Evolutionary conservation across 2,113 vertebrate genomes (phyloP).

Genomic region (Spea bombifrons): DNA sequence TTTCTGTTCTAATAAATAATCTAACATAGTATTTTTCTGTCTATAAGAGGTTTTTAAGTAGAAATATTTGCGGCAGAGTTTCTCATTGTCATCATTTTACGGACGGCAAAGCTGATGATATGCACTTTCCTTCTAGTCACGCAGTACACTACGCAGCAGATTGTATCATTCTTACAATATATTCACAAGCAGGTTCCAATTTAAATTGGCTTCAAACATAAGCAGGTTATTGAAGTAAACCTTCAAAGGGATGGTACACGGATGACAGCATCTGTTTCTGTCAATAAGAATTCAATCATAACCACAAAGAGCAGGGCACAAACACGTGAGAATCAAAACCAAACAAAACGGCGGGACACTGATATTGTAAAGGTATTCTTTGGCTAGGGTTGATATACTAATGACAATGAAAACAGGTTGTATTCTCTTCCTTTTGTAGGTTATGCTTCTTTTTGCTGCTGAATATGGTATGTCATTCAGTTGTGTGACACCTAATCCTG

Average conservation of each 20-base stretch:
- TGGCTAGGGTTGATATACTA: not conserved
- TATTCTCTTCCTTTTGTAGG: not conserved
- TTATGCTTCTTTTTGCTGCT: too few relatives aligned
- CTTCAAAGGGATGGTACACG: conserved; percentile 5
- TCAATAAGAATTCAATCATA: conserved; percentile 28
- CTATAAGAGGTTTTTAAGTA: too few relatives aligned
- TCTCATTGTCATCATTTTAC: too few relatives aligned
- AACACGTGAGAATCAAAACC: not conserved
- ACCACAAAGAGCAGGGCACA: not conserved
- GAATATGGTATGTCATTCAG: too few relatives aligned
- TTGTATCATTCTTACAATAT: conserved; percentile 7
- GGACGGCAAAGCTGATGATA: too few relatives aligned
- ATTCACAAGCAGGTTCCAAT: conserved; percentile 19
- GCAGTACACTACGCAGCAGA: too few relatives aligned
- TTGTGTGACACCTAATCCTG: too few relatives aligned
- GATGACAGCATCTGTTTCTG: conserved; percentile 16
- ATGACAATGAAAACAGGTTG: not conserved
- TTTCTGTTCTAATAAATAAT: too few relatives aligned
- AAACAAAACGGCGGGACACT: not conserved
- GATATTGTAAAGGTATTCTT: not conserved
- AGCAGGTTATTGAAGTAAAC: conserved; percentile 22
- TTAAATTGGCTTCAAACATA: conserved; percentile 16
- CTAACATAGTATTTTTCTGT: too few relatives aligned
- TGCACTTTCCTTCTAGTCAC: too few relatives aligned
- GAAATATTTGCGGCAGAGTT: too few relatives aligned